Conservation (phyloP, 2,113 vertebrate genomes). For the Python bivittatus region DNA sequence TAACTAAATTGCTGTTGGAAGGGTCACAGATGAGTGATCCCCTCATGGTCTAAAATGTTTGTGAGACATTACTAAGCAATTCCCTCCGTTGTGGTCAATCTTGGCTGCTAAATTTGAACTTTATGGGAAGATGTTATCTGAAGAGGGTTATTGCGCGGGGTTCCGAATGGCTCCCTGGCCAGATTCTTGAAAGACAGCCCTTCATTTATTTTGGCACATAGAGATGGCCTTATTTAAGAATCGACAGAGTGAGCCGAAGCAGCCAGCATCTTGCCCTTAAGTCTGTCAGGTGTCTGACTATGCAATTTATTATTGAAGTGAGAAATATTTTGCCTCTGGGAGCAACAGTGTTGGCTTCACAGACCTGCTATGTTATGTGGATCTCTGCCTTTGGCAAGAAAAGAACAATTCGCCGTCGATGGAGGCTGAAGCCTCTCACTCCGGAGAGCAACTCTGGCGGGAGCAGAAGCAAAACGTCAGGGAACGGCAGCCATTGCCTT, state of each 20-base stretch:
- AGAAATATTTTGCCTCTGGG: constrained; percentile 51
- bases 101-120: background rate
- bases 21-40: background rate
- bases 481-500: constrained; percentile 48
- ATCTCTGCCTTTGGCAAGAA: constrained; percentile 49
- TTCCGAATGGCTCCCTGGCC: background rate
- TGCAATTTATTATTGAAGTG: constrained; percentile 53
- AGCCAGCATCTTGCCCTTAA: constrained; percentile 22
- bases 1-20: background rate
- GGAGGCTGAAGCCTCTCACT: constrained; percentile 50
- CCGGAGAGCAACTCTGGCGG: constrained; percentile 39
- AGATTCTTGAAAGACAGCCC: background rate
- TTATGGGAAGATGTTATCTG: background rate
- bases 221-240: constrained; percentile 17
- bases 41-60: background rate
- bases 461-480: constrained; percentile 45
- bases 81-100: background rate
- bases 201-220: background rate
- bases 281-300: constrained; percentile 17
- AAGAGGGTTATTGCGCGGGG: background rate
- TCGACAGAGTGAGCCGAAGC: constrained; percentile 28
- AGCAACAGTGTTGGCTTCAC: constrained; percentile 42
- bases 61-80: background rate
- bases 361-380: constrained; percentile 21
- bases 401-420: constrained; percentile 60